These are phyloP conservation scores for Hirundichthys speculiger DNA, from an alignment of 2,113 vertebrate genomes.

Conservation along the genomic window DNA sequence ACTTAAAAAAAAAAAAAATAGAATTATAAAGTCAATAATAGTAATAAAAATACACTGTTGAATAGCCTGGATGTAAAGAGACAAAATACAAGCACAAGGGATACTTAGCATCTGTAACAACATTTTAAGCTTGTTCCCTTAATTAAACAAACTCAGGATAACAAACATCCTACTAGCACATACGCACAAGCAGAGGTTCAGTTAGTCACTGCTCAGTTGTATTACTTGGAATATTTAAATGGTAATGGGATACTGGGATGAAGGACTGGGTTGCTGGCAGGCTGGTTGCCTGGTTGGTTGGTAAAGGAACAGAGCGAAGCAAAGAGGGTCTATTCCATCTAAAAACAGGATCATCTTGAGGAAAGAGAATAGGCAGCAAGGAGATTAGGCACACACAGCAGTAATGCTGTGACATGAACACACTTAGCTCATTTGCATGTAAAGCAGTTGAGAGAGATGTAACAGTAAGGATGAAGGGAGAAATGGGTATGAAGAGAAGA, in stretches of 20 bases:
- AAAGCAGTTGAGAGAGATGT: conserved; percentile 69
- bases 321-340: conserved; percentile 55
- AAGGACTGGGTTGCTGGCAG: conserved; percentile 55
- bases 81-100: conserved; percentile 21
- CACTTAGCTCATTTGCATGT: conserved; percentile 77
- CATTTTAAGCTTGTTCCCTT: conserved; percentile 62
- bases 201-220: conserved; percentile 43
- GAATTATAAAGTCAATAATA: too few species aligned
- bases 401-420: conserved; percentile 69
- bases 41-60: too few species aligned
- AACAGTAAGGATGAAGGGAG: conserved; percentile 53
- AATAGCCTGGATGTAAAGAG: too few species aligned
- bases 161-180: conserved; percentile 16
- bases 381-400: conserved; percentile 76
- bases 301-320: conserved; percentile 53
- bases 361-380: conserved; percentile 73
- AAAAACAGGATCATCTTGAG: conserved; percentile 78
- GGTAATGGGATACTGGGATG: conserved; percentile 61
- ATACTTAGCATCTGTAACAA: conserved; percentile 65
- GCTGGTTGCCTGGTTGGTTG: conserved; percentile 51
- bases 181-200: conserved; percentile 7
- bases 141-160: conserved; percentile 50
- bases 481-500: conserved; percentile 60
- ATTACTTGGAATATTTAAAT: conserved; percentile 77
- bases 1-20: too few species aligned